A percentile compares a stretch with the other conserved stretches of the same genome.
Conservation (phyloP, 2,888 invertebrate species). For the Caradrina clavipalpis region DNA sequence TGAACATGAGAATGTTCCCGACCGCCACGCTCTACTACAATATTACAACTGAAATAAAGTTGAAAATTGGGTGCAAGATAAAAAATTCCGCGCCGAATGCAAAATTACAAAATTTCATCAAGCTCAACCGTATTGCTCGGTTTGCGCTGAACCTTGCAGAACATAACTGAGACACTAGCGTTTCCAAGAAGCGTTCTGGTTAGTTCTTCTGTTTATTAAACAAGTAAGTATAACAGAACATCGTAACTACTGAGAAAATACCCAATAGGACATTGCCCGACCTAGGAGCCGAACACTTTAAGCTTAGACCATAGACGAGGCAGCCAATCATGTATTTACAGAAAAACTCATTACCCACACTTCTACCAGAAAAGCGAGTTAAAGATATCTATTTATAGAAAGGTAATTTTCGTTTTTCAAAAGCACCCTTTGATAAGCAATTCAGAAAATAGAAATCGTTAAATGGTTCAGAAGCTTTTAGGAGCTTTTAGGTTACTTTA, state of each 20-base stretch:
- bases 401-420: constrained; percentile 37
- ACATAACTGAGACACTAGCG: neutral
- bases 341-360: constrained; percentile 37
- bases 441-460: constrained; percentile 9
- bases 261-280: neutral
- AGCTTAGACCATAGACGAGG: neutral
- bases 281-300: no score
- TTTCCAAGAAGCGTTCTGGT: neutral
- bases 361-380: constrained; percentile 12
- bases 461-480: constrained; percentile 2
- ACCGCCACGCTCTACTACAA: no score
- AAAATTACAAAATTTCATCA: no score
- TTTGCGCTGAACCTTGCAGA: neutral
- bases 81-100: no score
- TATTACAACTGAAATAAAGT: no score
- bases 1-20: no score
- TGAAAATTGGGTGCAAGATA: no score
- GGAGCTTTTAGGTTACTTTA: neutral
- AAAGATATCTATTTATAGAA: constrained; percentile 14
- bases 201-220: neutral
- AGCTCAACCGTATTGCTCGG: no score
- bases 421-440: constrained; percentile 19
- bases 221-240: neutral
- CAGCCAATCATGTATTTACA: constrained; percentile 10
- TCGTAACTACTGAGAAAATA: neutral